These are phyloP conservation scores for Lycocorax pyrrhopterus DNA, from an alignment of 2,113 vertebrate species.

Conservation along the genomic window DNA sequence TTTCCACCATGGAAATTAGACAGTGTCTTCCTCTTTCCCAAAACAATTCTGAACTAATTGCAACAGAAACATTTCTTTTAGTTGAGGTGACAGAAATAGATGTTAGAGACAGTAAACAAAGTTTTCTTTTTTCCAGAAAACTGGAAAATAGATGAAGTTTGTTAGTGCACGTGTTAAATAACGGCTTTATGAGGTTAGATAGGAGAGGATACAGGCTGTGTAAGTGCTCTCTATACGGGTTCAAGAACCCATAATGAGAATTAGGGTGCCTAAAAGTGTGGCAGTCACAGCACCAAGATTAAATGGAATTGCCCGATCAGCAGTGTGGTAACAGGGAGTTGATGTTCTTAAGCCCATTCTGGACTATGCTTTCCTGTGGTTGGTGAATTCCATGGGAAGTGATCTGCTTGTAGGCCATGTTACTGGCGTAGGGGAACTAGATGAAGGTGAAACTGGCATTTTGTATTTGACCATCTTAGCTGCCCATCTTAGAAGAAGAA, in stretches of 20 bases:
- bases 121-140: not conserved
- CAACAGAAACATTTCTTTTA: not conserved
- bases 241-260: not conserved
- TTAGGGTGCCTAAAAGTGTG: not conserved
- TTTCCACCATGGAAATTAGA: constrained; percentile 40
- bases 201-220: not conserved
- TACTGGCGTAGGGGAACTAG: not conserved
- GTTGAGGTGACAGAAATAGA: not conserved
- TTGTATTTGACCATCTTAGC: not conserved
- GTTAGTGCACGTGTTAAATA: not conserved
- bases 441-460: not conserved
- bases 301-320: not conserved
- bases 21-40: not conserved
- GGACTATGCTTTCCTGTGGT: not conserved
- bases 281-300: not conserved
- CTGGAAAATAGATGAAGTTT: not conserved
- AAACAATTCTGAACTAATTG: not conserved
- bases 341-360: not conserved
- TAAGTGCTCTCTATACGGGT: not conserved
- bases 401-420: not conserved
- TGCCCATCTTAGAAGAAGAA: not conserved
- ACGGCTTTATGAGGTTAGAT: not conserved
- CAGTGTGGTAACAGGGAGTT: not conserved
- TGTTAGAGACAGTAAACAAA: not conserved
- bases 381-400: not conserved